phyloP scores from a whole-genome alignment of 2,797 vertebrate genomes.

The Erethizon dorsatum region DNA sequence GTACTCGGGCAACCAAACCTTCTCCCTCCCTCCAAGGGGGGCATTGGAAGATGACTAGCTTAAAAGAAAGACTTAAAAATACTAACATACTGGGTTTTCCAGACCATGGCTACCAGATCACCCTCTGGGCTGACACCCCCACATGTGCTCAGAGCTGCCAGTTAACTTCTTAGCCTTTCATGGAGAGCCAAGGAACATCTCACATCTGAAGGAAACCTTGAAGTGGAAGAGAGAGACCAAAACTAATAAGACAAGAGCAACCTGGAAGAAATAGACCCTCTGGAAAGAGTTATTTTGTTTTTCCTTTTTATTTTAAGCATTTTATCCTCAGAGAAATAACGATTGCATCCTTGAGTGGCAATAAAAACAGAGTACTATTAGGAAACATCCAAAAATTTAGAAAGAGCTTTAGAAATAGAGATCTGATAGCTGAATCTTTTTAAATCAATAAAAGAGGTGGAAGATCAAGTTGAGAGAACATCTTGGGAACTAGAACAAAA shows the following conservation, averaged over 20 bases:
- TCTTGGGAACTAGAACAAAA: constrained; percentile 38
- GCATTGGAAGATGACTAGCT: not conserved
- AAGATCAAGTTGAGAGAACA: constrained; percentile 14
- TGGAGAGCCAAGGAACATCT: not conserved
- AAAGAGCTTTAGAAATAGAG: constrained; percentile 26
- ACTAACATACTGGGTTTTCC: not conserved
- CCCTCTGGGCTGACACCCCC: not conserved
- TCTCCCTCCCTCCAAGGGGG: not conserved
- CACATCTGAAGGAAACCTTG: not conserved
- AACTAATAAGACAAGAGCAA: not conserved
- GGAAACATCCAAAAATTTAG: constrained; percentile 41
- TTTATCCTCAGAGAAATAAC: constrained; percentile 38
- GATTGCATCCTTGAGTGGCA: not conserved
- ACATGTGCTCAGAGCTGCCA: not conserved
- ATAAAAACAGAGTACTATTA: not conserved
- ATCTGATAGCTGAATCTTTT: not conserved
- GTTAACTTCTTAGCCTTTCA: not conserved
- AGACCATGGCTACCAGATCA: not conserved
- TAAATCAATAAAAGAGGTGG: not conserved
- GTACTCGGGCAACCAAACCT: not conserved
- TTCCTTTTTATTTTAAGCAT: not conserved
- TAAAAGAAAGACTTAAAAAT: constrained; percentile 33
- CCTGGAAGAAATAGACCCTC: not conserved
- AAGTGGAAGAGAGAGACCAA: not conserved
- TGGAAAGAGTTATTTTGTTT: not conserved